Base-by-base conservation (phyloP, 2,888 invertebrate genomes). In the Tenthredo distinguenda region DNA sequence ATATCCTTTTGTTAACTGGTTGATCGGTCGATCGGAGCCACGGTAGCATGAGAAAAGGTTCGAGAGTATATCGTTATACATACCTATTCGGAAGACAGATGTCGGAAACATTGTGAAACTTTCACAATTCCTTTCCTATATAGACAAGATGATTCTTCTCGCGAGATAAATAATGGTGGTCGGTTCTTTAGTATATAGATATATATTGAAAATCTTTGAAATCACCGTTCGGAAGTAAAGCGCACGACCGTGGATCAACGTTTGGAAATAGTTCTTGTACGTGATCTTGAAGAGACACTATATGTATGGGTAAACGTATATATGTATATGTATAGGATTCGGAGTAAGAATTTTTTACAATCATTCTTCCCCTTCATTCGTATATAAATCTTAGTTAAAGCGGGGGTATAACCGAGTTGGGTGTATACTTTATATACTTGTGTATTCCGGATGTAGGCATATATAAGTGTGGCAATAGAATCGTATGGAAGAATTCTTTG, bases 361-460 rank as follows among this genome's bases (percentile, higher is more conserved):
- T 47, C 26, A 77, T 55, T 77, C n/a, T 31, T 47, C 50, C 55
- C 37, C 77, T 31, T 47, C 50, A 34, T 77, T 31, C 55, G 37
- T 77, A 47, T 47, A 47, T 47, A 77, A 77, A 77, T 77, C 77
- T 50, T 77, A 55, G 50, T 55, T 26, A 10, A 77, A 50, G 18
- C 77, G 72, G 40, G 43, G 37, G 76, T 43, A 74, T 5, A 31
- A 37, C 71, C 37, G 71, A 37, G 71, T 65, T 65, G 12, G 18
- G 26, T 62, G 18, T 34, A 68, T 68, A 18, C 21, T 21, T 31
- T 68, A 68, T 26, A 65, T 34, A 68, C 34, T 68, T 34, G 68
- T 68, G 68, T 68, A 74, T 43, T 74, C 40, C 74, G 74, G 74
- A 74, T 74, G 74, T 43, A 74, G 31, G 18, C 68, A 68, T 68